phyloP scores from a whole-genome alignment of 2,888 invertebrate species.

The Stenchaetothrips biformis region DNA sequence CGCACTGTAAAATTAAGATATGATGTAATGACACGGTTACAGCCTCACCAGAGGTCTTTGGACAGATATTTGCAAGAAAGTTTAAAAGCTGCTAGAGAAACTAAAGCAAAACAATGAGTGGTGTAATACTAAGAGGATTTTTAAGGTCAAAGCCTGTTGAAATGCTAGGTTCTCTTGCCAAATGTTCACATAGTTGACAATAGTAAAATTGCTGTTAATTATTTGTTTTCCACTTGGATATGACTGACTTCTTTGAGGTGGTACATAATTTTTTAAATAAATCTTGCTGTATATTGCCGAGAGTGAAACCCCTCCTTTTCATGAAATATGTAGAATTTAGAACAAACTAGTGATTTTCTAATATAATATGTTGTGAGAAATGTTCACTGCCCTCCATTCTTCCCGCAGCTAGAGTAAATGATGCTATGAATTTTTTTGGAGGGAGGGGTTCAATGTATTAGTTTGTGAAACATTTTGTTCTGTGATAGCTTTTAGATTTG shows the following conservation, averaged over 20 bases:
- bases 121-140: neutral
- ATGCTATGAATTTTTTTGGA: no score
- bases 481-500: neutral
- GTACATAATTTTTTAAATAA: neutral
- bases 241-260: neutral
- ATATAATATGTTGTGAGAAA: no score
- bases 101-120: neutral
- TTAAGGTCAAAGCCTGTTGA: no score
- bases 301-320: no score
- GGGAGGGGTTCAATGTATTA: neutral
- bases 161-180: neutral
- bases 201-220: neutral
- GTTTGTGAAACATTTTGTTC: neutral
- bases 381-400: no score
- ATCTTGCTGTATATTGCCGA: neutral
- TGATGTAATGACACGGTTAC: conserved; percentile 49
- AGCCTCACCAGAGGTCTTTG: conserved; percentile 50
- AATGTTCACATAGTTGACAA: neutral
- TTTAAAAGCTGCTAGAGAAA: conserved; percentile 28
- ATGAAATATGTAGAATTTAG: no score
- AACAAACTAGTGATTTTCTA: no score
- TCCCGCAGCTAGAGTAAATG: no score
- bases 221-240: neutral
- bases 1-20: conserved; percentile 58
- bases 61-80: conserved; percentile 50